These are phyloP conservation scores for Okapia johnstoni DNA, from an alignment of 2,113 vertebrate genomes.

Conservation along the genomic window DNA sequence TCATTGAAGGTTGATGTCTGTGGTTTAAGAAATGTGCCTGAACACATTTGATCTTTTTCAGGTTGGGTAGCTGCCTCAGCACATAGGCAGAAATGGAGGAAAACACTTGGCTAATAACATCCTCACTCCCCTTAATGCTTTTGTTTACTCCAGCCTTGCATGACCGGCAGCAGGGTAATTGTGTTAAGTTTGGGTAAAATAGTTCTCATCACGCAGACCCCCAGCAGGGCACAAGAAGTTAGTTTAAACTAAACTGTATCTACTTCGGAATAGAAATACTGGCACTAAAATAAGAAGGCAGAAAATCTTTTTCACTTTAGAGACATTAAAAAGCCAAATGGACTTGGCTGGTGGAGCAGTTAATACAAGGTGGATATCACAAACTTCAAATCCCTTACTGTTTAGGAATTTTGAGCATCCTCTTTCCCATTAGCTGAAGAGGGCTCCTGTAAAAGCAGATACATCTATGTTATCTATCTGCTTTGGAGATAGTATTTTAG, in stretches of 20 bases:
- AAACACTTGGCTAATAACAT: conserved; percentile 75
- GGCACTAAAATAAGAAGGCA: conserved; percentile 26
- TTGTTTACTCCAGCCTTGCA: conserved; percentile 77
- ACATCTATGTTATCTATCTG: not conserved
- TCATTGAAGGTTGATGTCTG: conserved; percentile 20
- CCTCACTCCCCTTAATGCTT: conserved; percentile 74
- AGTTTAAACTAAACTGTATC: conserved; percentile 64
- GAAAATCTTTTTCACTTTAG: conserved; percentile 17
- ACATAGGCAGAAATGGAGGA: conserved; percentile 60
- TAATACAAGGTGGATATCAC: not conserved
- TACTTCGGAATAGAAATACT: conserved; percentile 58
- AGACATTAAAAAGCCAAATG: conserved; percentile 11
- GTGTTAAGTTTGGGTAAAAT: conserved; percentile 69
- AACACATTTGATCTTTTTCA: conserved; percentile 63
- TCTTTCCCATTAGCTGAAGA: not conserved
- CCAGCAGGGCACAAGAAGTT: conserved; percentile 65
- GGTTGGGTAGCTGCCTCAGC: conserved; percentile 58
- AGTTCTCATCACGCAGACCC: conserved; percentile 68
- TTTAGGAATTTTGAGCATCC: not conserved
- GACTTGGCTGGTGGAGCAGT: not conserved
- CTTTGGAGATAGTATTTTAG: not conserved
- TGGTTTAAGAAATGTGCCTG: conserved; percentile 51
- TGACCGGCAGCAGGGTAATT: conserved; percentile 77
- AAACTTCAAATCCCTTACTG: not conserved
- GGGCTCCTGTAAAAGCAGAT: not conserved